Conservation (phyloP, 2,888 invertebrate genomes). For the Scaptomyza cyrtandrae region DNA sequence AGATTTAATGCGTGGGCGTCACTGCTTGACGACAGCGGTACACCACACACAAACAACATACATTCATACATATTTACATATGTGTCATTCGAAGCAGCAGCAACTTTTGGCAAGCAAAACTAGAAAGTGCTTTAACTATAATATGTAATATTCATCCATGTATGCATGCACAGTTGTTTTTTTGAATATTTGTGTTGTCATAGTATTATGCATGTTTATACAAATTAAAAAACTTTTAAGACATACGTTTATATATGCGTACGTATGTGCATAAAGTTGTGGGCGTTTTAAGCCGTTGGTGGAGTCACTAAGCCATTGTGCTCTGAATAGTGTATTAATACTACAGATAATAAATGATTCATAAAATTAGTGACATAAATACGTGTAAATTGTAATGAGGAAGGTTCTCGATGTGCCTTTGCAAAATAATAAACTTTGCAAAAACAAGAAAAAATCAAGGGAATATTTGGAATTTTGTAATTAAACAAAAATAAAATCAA, state of each 20-base stretch:
- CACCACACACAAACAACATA: slow-evolving; percentile 2
- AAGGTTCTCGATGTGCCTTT: slow-evolving; percentile 11
- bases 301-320: slow-evolving; percentile 18
- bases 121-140: slow-evolving; percentile 32
- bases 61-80: not conserved
- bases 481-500: not conserved
- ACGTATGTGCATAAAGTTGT: slow-evolving; percentile 21
- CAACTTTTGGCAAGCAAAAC: slow-evolving; percentile 34
- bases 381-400: not conserved
- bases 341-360: slow-evolving; percentile 42
- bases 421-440: too few relatives aligned
- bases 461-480: not conserved
- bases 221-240: slow-evolving; percentile 28
- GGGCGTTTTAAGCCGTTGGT: slow-evolving; percentile 38
- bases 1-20: slow-evolving; percentile 51
- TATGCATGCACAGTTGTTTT: slow-evolving; percentile 7
- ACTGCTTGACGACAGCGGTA: slow-evolving; percentile 62
- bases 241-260: not conserved
- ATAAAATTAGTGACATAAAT: slow-evolving; percentile 21
- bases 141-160: slow-evolving; percentile 19
- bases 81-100: slow-evolving; percentile 7
- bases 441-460: not conserved
- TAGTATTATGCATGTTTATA: slow-evolving; percentile 41
- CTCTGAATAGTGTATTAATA: slow-evolving; percentile 26
- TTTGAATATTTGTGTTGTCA: slow-evolving; percentile 41